Conservation (phyloP, 2,888 invertebrate species). For the Drosophila basisetae region DNA sequence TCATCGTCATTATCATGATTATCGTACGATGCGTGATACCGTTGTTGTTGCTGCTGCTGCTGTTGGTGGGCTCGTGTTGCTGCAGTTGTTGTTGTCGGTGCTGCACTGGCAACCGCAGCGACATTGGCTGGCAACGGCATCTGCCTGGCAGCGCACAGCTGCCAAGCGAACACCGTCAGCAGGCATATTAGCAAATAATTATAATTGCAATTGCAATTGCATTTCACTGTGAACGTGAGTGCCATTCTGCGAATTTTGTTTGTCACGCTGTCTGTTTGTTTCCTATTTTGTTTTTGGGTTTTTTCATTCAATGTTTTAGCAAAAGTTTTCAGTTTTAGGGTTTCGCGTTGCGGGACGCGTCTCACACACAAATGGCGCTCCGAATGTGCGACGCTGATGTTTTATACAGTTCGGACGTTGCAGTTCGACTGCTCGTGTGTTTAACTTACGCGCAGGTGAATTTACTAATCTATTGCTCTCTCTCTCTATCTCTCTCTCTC, state of each 20-base stretch:
- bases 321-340: slow-evolving; percentile 40
- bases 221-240: slow-evolving; percentile 9
- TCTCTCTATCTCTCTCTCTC: background rate
- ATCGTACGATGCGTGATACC: slow-evolving; percentile 74
- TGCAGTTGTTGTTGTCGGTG: slow-evolving; percentile 37
- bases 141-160: slow-evolving; percentile 48
- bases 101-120: slow-evolving; percentile 45
- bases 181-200: slow-evolving; percentile 41
- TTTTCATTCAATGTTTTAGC: slow-evolving; percentile 34
- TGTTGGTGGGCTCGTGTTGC: slow-evolving; percentile 28
- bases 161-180: slow-evolving; percentile 47
- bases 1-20: slow-evolving; percentile 64
- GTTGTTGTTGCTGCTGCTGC: slow-evolving; percentile 26
- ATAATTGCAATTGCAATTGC: slow-evolving; percentile 32
- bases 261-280: background rate
- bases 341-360: slow-evolving; percentile 44
- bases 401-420: slow-evolving; percentile 53
- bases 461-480: slow-evolving; percentile 9
- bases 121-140: slow-evolving; percentile 61
- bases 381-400: slow-evolving; percentile 23
- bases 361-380: slow-evolving; percentile 37
- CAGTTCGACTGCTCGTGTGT: slow-evolving; percentile 35
- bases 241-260: slow-evolving; percentile 36
- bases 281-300: background rate
- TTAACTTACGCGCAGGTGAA: slow-evolving; percentile 35